These are phyloP conservation scores for Melanerpes formicivorus DNA, from an alignment of 2,113 vertebrate genomes.

Conservation along the genomic window DNA sequence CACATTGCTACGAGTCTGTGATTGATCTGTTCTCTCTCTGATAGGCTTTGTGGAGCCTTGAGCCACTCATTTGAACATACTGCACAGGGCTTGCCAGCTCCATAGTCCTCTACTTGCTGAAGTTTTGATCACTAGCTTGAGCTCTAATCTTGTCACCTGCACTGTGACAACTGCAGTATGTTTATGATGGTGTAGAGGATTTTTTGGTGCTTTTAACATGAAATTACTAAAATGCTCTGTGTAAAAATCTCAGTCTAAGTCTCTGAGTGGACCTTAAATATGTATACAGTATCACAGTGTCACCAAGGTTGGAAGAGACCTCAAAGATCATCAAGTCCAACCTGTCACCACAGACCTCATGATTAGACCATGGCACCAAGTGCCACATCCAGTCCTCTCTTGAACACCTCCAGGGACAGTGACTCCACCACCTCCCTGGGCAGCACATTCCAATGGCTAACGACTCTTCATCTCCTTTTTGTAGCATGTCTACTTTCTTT, in stretches of 20 bases:
- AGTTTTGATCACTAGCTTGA: not conserved
- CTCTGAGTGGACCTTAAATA: not conserved
- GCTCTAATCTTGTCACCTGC: not conserved
- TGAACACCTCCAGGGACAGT: too few species aligned
- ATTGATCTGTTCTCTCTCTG: not conserved
- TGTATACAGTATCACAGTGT: not conserved
- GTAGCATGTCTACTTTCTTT: too few species aligned
- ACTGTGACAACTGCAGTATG: not conserved
- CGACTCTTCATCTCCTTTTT: too few species aligned
- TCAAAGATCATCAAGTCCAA: too few species aligned
- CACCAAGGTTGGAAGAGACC: too few species aligned
- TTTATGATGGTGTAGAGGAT: not conserved
- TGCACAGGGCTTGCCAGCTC: fast-evolving
- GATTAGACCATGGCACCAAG: too few species aligned
- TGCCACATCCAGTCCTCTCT: too few species aligned
- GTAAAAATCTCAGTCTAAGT: not conserved
- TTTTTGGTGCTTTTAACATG: not conserved
- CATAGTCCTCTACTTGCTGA: fast-evolving
- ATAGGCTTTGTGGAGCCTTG: not conserved
- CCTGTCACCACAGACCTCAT: too few species aligned
- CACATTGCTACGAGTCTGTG: fast-evolving
- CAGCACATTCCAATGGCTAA: too few species aligned
- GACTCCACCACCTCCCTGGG: too few species aligned
- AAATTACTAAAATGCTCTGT: not conserved
- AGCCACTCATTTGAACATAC: not conserved